Base-by-base conservation (phyloP, 2,113 vertebrate species). In the Rhinopithecus roxellana region DNA sequence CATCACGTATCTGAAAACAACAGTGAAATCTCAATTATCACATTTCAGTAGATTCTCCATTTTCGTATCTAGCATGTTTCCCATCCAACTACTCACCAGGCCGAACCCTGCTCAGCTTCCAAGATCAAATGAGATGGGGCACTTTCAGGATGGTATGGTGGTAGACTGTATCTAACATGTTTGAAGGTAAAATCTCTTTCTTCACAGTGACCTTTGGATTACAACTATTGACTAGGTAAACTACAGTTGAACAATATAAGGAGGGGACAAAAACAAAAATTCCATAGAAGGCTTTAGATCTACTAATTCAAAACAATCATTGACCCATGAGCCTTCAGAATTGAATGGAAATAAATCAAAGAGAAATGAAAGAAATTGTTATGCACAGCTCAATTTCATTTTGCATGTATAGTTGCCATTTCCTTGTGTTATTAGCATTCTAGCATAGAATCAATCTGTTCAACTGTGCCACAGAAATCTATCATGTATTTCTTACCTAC, bases 1-100 rank as follows among this genome's bases (percentile, higher is more conserved):
- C 67, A 95, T 78, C 43, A 55, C 23, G 48, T 86, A 43, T 61
- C 78, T 93, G 69, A 95, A 97, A 94, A 72, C 64, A 67, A 8
- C 40, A 82, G 8, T 69, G 40, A 93, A 78, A 79, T 89, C 57
- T 75, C 25, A 96, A 75, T 59, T 8, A 77, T 45, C n/a, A 43
- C 59, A 74, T 78, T 92, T 81, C 43, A n/a, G 64, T 22, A 86
- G 35, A 35, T 55, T 89, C 35, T 95, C 14, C 89, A 11, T 72
- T 70, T 95, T 88, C 70, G 11, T 77, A 48, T 25, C 40, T 38
- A 87, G 78, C 6, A 40, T 40, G 23, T 59, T 79, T 89, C 61
- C 12, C 61, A 32, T 64, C 61, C 61, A 64, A 32, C 61, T 64
- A 64, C 61, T 64, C 61, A 64, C 27, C 27, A 64, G 61, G 2